These are phyloP conservation scores for Entomyzon cyanotis DNA, from an alignment of 2,113 vertebrate species.

Conservation along the genomic window DNA sequence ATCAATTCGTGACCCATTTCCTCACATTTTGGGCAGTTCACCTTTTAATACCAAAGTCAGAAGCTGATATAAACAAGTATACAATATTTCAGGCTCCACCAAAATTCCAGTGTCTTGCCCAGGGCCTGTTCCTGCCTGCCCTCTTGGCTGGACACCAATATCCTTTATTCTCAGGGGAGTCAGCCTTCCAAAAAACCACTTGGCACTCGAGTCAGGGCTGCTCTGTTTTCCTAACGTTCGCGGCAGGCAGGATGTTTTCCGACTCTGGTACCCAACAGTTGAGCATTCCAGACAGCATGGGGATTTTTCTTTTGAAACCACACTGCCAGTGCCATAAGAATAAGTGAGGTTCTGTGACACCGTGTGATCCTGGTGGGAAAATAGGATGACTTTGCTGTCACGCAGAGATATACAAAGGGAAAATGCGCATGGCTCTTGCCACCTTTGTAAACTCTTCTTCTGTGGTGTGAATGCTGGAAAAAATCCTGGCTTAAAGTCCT, in stretches of 20 bases:
- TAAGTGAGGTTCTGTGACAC: not conserved
- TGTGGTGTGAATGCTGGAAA: not conserved
- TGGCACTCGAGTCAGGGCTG: constrained; percentile 33
- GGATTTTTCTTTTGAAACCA: constrained; percentile 24
- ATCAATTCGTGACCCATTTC: not conserved
- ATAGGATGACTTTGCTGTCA: not conserved
- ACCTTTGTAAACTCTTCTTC: not conserved
- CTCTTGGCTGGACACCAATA: constrained; percentile 29
- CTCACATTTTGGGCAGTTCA: not conserved
- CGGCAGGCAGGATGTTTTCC: constrained; percentile 44
- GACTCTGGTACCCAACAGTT: constrained; percentile 49
- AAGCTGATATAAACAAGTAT: not conserved
- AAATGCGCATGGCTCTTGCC: not conserved
- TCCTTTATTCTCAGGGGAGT: constrained; percentile 33
- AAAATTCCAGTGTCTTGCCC: constrained; percentile 30
- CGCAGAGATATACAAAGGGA: not conserved
- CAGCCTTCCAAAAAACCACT: constrained; percentile 45
- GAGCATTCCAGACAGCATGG: constrained; percentile 22
- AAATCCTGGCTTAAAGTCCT: not conserved
- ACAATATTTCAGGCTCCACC: not conserved
- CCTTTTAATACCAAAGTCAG: not conserved
- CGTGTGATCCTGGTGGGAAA: not conserved
- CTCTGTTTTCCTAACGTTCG: constrained; percentile 35
- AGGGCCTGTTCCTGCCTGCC: constrained; percentile 34
- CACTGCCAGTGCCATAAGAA: not conserved